Evolutionary conservation across 1,140 invertebrate species (phyloP).

Genomic region (Vanessa tameamea): DNA sequence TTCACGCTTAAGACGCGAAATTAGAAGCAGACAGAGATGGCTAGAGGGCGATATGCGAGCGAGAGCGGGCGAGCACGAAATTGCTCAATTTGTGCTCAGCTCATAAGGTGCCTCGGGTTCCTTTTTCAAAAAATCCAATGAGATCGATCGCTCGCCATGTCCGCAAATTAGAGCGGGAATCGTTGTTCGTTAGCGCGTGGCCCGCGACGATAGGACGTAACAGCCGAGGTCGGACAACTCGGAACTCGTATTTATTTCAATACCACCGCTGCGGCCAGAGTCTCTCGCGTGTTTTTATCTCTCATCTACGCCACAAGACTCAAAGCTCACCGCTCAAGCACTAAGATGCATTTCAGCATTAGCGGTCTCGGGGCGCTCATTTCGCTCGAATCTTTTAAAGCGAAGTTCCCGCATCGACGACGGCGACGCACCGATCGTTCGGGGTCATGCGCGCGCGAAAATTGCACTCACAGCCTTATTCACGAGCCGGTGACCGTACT

Average conservation of each 20-base stretch:
- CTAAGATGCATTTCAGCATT: constrained; percentile 70
- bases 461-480: constrained; percentile 45
- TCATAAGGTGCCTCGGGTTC: constrained; percentile 67
- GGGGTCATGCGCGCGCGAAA: constrained; percentile 42
- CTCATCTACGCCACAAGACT: constrained; percentile 50
- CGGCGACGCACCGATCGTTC: constrained; percentile 19
- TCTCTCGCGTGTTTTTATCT: constrained; percentile 44
- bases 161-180: constrained; percentile 79
- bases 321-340: constrained; percentile 65
- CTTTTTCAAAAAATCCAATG: constrained; percentile 78
- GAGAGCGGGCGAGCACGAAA: constrained; percentile 61
- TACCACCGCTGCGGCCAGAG: not conserved
- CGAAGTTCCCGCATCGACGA: constrained; percentile 18
- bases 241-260: constrained; percentile 29
- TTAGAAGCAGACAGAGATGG: constrained; percentile 58
- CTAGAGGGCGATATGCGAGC: constrained; percentile 39
- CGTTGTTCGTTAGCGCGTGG: constrained; percentile 66
- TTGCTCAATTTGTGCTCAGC: constrained; percentile 76
- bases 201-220: constrained; percentile 43
- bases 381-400: constrained; percentile 55
- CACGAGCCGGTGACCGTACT: constrained; percentile 15
- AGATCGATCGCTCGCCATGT: constrained; percentile 78
- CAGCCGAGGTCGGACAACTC: constrained; percentile 7
- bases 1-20: constrained; percentile 51
- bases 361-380: constrained; percentile 58